Evolutionary conservation across 2,113 vertebrate species (phyloP), one percentile per base, ranked within the genome.

Genomic region (Acanthochromis polyacanthus): DNA sequence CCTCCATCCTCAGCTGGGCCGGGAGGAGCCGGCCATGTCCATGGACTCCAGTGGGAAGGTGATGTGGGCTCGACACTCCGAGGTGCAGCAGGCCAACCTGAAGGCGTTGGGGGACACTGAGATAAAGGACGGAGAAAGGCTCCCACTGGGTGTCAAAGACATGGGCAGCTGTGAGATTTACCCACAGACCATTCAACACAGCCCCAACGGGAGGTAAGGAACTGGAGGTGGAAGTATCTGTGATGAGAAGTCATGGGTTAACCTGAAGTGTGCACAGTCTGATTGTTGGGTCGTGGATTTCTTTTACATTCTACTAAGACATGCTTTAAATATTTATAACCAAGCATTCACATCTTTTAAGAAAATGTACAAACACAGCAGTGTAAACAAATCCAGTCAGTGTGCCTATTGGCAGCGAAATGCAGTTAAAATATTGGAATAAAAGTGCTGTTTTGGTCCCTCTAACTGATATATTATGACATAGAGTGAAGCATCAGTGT

Each of bases 101-200:
- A 99, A 99, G 93, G 98, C 98, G n/a, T 99, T 99, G 98, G 98
- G 97, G 4, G 98, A 99, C 78, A 89, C 98, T 1, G 98, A 99
- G 91, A 99, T 98, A 85, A 99, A 98, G 92, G 98, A 99, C 10
- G 98, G 98, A 62, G 98, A 99, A 88, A 96, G 98, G 82, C 88
- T 99, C 66, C 97, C 98, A 0, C 88, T 99, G 86, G 98, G 98
- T 57, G 98, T 99, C 14, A 99, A 99, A 92, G 98, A 99, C 76
- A 99, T 99, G 98, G 98, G 98, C 69, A 99, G 98, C 91, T 99
- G 98, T 92, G 98, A 99, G 90, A 99, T 99, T 86, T 99, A 99
- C 87, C 98, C 98, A 61, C 98, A 99, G 92, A 99, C 98, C 17
- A 99, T 99, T 87, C 98, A 98, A 79, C 98, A 99, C 87, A 99